Evolutionary conservation across 2,113 vertebrate genomes (phyloP), one percentile per base, ranked within the genome.

Genomic region (Martes martes): DNA sequence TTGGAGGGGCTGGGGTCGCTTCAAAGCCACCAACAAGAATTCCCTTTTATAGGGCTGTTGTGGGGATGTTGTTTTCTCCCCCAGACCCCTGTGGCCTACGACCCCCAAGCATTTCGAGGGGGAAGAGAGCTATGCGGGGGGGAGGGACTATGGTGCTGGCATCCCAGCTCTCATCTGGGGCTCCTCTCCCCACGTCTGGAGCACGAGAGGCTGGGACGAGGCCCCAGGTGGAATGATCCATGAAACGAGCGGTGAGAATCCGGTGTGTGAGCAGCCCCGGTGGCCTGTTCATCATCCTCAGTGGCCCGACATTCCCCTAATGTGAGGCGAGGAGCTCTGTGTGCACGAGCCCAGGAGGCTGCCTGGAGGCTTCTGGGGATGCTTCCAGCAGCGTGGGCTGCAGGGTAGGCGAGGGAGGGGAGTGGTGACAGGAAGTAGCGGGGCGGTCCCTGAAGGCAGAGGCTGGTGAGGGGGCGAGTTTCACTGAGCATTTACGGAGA

Each of bases 271-370:
- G 31, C 73, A 28, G 55, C 36, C 33, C 33, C 36, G 0, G 42
- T 10, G 55, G 7, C 73, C 28, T 33, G 42, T 15, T 50, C 74
- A 28, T n/a, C 26, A 14, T 2, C 31, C 23, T 16, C 2, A 24
- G 7, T 5, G 31, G 33, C 47, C n/a, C 36, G 23, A 18, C 9
- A 2, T 16, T 10, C 19, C 45, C 84, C 36, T n/a, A 18, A 6
- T 1, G 1, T 10, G 31, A 21, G 16, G 23, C 2, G 3, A n/a
- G 23, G 5, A 39, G 39, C 39, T 39, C 31, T 4, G 2, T 0
- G 13, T 57, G 39, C 65, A 9, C 7, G 11, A 16, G 21, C 18
- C 78, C 14, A 24, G n/a, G 13, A 39, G n/a, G 36, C n/a, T 11
- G 23, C 21, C 19, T 11, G 55, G n/a, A 59, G 8, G 8, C 36